Percentiles rank a stretch among this genome's conserved stretches.
phyloP scores from a whole-genome alignment of 2,888 invertebrate species.

The Ernsta delagoae region DNA sequence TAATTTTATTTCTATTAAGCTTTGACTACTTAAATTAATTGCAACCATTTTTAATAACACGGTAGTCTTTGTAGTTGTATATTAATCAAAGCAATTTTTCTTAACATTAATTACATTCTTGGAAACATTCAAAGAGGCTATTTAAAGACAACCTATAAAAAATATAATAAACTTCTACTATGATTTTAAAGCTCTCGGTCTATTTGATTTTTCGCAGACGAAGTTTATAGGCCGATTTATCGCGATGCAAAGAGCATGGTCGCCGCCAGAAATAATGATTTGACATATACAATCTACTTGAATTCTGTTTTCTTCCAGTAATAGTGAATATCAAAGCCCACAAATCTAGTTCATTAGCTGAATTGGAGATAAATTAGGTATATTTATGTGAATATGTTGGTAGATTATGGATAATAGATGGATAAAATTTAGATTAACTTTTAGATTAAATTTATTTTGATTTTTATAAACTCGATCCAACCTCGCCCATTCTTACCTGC shows the following conservation, averaged over 20 bases:
- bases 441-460: neutral
- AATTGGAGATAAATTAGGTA: neutral
- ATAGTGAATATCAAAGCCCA: neutral
- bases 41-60: no score
- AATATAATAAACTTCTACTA: neutral
- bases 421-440: no score
- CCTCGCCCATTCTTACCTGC: no score
- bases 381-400: neutral
- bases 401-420: no score
- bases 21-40: no score
- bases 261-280: constrained; percentile 1
- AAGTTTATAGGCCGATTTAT: neutral
- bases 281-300: neutral
- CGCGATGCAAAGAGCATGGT: neutral
- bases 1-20: no score
- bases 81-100: no score
- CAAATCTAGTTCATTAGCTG: neutral
- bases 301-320: neutral
- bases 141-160: no score
- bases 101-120: no score
- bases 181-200: neutral
- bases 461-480: no score
- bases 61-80: no score
- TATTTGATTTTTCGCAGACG: constrained; percentile 1
- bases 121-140: no score